Percentiles rank a stretch among this genome's conserved stretches.
phyloP scores from a whole-genome alignment of 1,140 invertebrate genomes.

The Eumaeus atala region DNA sequence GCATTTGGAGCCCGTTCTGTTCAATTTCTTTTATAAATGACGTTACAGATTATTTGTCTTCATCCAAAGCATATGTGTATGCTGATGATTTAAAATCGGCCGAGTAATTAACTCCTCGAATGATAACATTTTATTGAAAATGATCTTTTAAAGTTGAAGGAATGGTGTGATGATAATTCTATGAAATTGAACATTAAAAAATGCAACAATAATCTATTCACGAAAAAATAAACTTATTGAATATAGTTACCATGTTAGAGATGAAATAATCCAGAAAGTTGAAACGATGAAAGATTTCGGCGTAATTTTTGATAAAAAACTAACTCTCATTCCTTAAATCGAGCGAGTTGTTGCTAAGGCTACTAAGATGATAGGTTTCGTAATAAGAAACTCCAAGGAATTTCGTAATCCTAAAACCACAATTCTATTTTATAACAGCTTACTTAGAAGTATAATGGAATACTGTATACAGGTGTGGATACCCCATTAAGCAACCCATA shows the following conservation, averaged over 20 bases:
- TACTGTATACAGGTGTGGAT: too few species aligned
- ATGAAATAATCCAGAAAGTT: background rate
- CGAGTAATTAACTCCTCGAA: background rate
- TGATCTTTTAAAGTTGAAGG: background rate
- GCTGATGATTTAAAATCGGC: constrained; percentile 1
- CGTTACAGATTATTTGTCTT: constrained; percentile 1
- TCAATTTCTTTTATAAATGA: constrained; percentile 12
- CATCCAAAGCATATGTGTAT: background rate
- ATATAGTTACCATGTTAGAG: background rate
- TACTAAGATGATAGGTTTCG: background rate
- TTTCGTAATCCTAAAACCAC: constrained; percentile 1
- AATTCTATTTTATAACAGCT: background rate
- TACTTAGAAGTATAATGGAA: background rate
- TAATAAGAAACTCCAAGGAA: constrained; percentile 4
- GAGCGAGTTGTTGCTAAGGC: background rate
- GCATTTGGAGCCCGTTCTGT: background rate
- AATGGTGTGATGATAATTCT: background rate
- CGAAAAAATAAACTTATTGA: background rate
- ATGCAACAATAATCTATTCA: constrained; percentile 3
- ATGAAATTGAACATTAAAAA: constrained; percentile 1
- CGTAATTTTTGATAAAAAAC: constrained; percentile 3
- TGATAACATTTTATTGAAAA: background rate
- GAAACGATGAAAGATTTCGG: constrained; percentile 5
- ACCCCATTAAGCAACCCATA: too few species aligned
- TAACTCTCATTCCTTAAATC: constrained; percentile 13